phyloP scores from a whole-genome alignment of 2,113 vertebrate species.

The Pitta sordida region DNA sequence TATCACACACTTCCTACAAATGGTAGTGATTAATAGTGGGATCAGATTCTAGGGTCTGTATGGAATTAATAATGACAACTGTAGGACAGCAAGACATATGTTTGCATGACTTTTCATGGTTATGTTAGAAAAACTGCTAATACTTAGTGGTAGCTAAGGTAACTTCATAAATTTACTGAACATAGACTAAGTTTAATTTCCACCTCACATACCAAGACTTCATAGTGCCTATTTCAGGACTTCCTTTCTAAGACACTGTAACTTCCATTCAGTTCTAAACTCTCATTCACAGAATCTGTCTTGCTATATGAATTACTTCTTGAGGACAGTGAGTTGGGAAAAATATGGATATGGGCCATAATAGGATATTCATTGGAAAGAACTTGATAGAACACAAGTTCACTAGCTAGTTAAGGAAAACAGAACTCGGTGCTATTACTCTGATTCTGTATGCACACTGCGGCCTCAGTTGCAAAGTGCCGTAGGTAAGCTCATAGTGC shows the following conservation, averaged over 20 bases:
- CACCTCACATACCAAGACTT: neutral
- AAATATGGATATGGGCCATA: neutral
- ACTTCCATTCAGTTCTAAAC: neutral
- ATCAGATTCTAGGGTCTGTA: neutral
- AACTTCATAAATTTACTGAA: neutral
- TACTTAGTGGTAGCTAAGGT: neutral
- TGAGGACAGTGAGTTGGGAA: neutral
- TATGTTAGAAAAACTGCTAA: neutral
- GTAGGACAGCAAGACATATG: neutral
- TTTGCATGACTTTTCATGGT: neutral
- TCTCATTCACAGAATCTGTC: neutral
- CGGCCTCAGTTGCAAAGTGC: neutral
- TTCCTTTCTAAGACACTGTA: neutral
- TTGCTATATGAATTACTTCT: neutral
- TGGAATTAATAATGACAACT: neutral
- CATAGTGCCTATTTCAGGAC: neutral
- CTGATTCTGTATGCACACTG: neutral
- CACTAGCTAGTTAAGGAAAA: neutral
- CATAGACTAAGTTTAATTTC: neutral
- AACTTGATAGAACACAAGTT: neutral
- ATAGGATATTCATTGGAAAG: neutral
- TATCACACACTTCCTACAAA: neutral
- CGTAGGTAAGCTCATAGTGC: neutral
- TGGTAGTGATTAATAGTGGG: neutral
- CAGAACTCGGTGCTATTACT: accelerated